phyloP scores from a whole-genome alignment of 2,113 vertebrate genomes.

The Canis aureus region DNA sequence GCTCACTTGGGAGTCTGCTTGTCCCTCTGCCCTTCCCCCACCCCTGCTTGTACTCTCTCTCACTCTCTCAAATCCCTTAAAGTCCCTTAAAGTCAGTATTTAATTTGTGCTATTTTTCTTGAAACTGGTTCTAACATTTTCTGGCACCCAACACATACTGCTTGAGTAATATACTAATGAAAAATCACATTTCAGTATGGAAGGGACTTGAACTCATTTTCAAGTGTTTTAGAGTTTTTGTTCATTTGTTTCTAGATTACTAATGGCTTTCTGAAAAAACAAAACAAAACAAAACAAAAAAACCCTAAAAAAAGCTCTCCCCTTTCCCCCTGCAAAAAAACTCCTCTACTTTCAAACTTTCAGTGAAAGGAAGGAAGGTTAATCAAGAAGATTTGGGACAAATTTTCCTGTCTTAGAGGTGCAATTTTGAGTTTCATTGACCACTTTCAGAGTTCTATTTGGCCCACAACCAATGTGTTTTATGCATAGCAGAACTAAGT shows the following conservation, averaged over 20 bases:
- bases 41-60: not conserved
- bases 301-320: not conserved
- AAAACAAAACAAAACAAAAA: not conserved
- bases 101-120: slow-evolving; percentile 39
- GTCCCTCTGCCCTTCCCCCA: not conserved
- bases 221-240: not conserved
- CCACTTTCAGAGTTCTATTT: not conserved
- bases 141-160: not conserved
- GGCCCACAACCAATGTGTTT: not conserved
- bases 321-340: not conserved
- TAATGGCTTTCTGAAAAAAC: not conserved
- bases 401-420: not conserved
- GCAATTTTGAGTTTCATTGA: not conserved
- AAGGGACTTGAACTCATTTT: not conserved
- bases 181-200: not conserved
- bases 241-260: not conserved
- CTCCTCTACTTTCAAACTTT: not conserved
- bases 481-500: not conserved
- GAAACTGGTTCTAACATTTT: not conserved
- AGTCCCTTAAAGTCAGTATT: not conserved
- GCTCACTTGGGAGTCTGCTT: not conserved
- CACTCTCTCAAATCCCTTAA: not conserved
- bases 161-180: not conserved
- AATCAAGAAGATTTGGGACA: not conserved
- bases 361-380: not conserved